phyloP scores from a whole-genome alignment of 2,888 invertebrate species.

The Scrobipalpa costella region DNA sequence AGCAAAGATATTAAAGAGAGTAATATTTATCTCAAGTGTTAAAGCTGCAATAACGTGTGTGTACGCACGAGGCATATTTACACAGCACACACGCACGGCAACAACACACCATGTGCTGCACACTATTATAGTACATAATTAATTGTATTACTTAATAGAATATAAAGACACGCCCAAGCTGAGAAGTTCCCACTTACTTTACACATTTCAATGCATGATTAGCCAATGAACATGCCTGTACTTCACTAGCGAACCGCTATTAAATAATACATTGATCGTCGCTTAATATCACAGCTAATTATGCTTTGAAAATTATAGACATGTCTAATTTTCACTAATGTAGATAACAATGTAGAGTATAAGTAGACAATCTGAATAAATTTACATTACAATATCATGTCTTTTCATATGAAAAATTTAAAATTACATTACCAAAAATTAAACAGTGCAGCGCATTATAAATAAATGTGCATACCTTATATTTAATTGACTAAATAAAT shows the following conservation, averaged over 20 bases:
- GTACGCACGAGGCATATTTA: constrained; percentile 80
- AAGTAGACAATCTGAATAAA: constrained; percentile 81
- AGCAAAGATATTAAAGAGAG: constrained; percentile 84
- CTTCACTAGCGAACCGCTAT: constrained; percentile 77
- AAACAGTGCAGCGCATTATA: constrained; percentile 82
- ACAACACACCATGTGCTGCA: constrained; percentile 77
- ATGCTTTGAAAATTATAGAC: constrained; percentile 82
- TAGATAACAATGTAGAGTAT: constrained; percentile 81
- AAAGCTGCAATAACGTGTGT: constrained; percentile 80
- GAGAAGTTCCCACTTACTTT: constrained; percentile 74
- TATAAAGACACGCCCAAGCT: constrained; percentile 80
- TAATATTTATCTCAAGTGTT: constrained; percentile 80
- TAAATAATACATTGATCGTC: constrained; percentile 79
- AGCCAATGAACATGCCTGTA: constrained; percentile 80
- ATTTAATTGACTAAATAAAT: constrained; percentile 83
- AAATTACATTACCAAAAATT: constrained; percentile 80
- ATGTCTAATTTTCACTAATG: constrained; percentile 81
- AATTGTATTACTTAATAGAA: constrained; percentile 78
- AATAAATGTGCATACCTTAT: constrained; percentile 82
- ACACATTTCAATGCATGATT: constrained; percentile 82
- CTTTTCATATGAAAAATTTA: constrained; percentile 80
- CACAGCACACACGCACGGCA: constrained; percentile 78
- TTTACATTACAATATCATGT: constrained; percentile 82
- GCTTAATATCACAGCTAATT: constrained; percentile 82
- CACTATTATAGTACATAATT: constrained; percentile 76